Conservation (phyloP, 2,797 vertebrate genomes). For the Acanthis flammea region DNA sequence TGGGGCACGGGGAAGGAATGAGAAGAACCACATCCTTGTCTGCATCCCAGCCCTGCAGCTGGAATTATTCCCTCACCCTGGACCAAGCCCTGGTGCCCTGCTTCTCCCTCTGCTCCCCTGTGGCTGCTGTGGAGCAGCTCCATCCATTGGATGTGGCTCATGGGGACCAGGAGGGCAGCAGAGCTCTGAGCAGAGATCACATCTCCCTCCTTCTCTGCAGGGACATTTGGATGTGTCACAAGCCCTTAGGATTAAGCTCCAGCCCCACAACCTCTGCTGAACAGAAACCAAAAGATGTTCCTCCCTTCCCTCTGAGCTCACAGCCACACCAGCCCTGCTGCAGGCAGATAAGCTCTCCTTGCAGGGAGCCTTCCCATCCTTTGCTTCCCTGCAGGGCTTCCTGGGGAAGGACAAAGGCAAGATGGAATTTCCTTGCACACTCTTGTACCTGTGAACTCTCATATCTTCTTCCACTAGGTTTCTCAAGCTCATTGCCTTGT, state of each 20-base stretch:
- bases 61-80: background rate
- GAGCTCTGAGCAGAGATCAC: background rate
- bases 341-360: background rate
- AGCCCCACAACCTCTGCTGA: background rate
- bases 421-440: background rate
- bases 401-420: background rate
- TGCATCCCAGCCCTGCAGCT: slow-evolving; percentile 1
- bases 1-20: slow-evolving; percentile 29
- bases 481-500: background rate
- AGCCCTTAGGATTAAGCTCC: background rate
- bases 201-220: background rate
- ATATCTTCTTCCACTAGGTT: background rate
- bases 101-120: background rate
- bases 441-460: background rate
- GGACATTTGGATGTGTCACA: background rate
- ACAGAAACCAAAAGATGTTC: background rate
- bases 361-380: background rate
- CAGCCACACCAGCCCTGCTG: background rate
- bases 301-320: background rate
- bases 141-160: background rate
- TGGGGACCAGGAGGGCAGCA: background rate
- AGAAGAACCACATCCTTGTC: slow-evolving; percentile 42
- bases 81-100: background rate
- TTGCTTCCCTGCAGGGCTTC: background rate
- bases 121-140: background rate